phyloP scores from a whole-genome alignment of 2,113 vertebrate genomes.

The Apteryx owenii region DNA sequence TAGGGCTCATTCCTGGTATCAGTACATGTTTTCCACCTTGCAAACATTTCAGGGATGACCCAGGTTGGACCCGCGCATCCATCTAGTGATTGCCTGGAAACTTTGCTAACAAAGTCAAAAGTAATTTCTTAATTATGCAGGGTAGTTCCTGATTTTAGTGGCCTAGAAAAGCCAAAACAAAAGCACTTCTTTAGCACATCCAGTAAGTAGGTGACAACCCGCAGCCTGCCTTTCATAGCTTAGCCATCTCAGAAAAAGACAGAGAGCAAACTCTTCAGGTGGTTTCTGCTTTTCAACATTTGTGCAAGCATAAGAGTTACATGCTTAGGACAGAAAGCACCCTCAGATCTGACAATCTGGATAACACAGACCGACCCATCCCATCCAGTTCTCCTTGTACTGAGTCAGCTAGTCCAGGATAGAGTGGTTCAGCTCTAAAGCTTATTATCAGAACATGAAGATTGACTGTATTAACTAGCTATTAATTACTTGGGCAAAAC shows the following conservation, averaged over 20 bases:
- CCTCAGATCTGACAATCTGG: accelerated
- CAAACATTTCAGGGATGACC: background rate
- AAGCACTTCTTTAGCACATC: background rate
- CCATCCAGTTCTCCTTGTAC: background rate
- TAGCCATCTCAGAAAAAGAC: background rate
- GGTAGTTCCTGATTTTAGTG: conserved; percentile 57
- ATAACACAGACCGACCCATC: background rate
- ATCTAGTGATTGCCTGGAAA: background rate
- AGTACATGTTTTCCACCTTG: background rate
- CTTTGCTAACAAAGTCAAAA: background rate
- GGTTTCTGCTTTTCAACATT: background rate
- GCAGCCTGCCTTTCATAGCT: background rate
- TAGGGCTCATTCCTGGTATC: background rate
- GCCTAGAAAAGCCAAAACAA: conserved; percentile 68
- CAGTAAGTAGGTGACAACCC: background rate
- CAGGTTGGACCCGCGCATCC: too few species aligned
- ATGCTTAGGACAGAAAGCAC: background rate
- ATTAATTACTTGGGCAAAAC: background rate
- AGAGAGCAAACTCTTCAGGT: background rate
- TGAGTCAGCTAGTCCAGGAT: background rate
- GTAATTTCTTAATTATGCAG: background rate
- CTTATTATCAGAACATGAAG: background rate
- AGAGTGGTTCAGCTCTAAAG: background rate
- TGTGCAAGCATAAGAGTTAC: background rate
- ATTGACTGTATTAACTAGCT: background rate